Evolutionary conservation across 2,797 vertebrate genomes (phyloP).

Genomic region (Oceanodroma leucorhoa): DNA sequence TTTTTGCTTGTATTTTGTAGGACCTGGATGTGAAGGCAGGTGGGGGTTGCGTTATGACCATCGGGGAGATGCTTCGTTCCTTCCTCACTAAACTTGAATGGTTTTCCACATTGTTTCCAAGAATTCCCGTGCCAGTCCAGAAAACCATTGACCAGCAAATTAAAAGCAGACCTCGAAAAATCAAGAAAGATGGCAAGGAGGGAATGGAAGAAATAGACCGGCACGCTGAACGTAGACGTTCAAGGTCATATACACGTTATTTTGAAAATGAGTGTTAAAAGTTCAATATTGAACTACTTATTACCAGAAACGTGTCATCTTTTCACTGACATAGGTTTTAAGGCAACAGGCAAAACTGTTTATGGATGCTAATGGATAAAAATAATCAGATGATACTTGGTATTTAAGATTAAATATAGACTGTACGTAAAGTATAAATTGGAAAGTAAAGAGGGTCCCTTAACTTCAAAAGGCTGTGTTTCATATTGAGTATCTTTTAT

Average conservation of each 20-base stretch:
- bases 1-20: slow-evolving; percentile 82
- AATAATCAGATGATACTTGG: not conserved
- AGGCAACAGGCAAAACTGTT: not conserved
- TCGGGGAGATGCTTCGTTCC: slow-evolving; percentile 98
- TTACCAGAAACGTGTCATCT: not conserved
- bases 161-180: slow-evolving; percentile 92
- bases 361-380: not conserved
- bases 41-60: slow-evolving; percentile 95
- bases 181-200: slow-evolving; percentile 88
- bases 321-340: not conserved
- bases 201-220: slow-evolving; percentile 80
- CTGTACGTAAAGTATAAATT: not conserved
- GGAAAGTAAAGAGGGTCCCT: not conserved
- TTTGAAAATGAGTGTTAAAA: not conserved
- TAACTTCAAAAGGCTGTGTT: not conserved
- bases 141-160: slow-evolving; percentile 96
- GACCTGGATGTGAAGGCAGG: slow-evolving; percentile 98
- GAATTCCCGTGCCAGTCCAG: slow-evolving; percentile 98
- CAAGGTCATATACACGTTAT: slow-evolving; percentile 79
- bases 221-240: slow-evolving; percentile 85
- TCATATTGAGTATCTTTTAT: slow-evolving; percentile 13
- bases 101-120: slow-evolving; percentile 98
- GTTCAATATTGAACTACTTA: not conserved
- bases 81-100: slow-evolving; percentile 98
- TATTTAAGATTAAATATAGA: not conserved